These are phyloP conservation scores for Paedocypris micromegethes DNA, from an alignment of 2,797 vertebrate genomes.

Conservation along the genomic window DNA sequence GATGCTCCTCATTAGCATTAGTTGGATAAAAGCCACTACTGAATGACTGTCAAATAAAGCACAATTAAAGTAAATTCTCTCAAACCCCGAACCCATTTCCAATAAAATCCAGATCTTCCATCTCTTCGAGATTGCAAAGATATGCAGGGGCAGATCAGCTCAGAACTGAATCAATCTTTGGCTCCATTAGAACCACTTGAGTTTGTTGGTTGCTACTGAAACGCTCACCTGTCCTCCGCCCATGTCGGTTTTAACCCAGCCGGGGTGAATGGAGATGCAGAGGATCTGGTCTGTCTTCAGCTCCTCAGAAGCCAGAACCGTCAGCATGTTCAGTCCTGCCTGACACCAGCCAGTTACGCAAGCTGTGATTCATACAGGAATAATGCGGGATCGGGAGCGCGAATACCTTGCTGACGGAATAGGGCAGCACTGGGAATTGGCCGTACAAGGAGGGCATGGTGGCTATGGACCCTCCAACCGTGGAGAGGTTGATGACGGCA, in stretches of 20 bases:
- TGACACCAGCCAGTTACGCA: too few relatives aligned
- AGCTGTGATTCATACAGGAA: too few relatives aligned
- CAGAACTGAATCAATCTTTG: too few relatives aligned
- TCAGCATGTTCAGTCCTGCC: conserved; percentile 55
- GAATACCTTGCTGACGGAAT: conserved; percentile 66
- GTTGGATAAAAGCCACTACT: too few relatives aligned
- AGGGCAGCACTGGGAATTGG: conserved; percentile 50
- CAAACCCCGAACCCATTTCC: too few relatives aligned
- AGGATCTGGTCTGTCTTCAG: conserved; percentile 53
- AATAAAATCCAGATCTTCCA: too few relatives aligned
- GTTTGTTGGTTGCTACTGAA: not conserved
- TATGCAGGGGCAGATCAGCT: too few relatives aligned
- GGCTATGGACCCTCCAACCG: conserved; percentile 49
- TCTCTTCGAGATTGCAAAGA: too few relatives aligned
- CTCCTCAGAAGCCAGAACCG: conserved; percentile 40
- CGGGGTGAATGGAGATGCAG: conserved; percentile 50
- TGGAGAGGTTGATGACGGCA: conserved; percentile 63
- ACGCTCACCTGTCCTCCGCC: conserved; percentile 52
- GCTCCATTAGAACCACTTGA: too few relatives aligned
- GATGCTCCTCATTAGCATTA: too few relatives aligned
- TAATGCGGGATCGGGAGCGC: not conserved
- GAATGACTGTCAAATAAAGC: too few relatives aligned
- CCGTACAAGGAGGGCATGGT: not conserved
- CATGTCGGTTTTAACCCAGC: conserved; percentile 55
- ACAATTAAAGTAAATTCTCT: too few relatives aligned